Evolutionary conservation across 2,797 vertebrate species (phyloP), one percentile per base, ranked within the genome.

Genomic region (Lerista edwardsae): DNA sequence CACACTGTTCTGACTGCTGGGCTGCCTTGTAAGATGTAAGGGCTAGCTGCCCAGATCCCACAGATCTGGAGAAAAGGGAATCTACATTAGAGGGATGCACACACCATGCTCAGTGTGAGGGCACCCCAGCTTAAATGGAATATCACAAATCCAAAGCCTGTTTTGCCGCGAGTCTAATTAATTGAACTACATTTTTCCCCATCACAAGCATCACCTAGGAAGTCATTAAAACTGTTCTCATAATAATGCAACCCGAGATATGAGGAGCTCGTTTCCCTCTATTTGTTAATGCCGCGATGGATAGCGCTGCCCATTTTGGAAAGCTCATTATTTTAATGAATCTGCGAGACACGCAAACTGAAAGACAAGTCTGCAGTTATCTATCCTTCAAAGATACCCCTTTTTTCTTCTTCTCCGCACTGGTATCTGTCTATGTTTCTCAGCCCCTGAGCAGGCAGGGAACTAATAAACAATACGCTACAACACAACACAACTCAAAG

Each of bases 171-270:
- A 55, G 73, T 79, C 71, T 91, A 88, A 94, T 90, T 91, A 92
- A 27, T 36, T 79, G 57, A 89, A 86, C n/a, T 47, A 57, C 77
- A 73, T 83, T 90, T 92, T 86, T 71, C 14, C n/a, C n/a, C 87
- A 47, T 88, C 87, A 80, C 88, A 89, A 91, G 80, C 86, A 85
- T 91, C 84, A 64, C 87, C 85, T 90, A 80, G 75, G 88, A 55
- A 90, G 67, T 62, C 78, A 93, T 93, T 95, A 89, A 86, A 93
- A 79, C 73, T 83, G 44, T 89, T 91, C 87, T 94, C 77, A 85
- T 84, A 88, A 82, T 86, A 91, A 89, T 61, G 51, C 39, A 85
- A 86, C 89, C 34, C 79, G 9, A 86, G 82, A 83, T 82, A 44
- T 8, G 67, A 83, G 87, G 92, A 90, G 83, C 57, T 82, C 80